These are phyloP conservation scores for Tyrannus savana DNA, from an alignment of 2,113 vertebrate genomes.

Conservation along the genomic window DNA sequence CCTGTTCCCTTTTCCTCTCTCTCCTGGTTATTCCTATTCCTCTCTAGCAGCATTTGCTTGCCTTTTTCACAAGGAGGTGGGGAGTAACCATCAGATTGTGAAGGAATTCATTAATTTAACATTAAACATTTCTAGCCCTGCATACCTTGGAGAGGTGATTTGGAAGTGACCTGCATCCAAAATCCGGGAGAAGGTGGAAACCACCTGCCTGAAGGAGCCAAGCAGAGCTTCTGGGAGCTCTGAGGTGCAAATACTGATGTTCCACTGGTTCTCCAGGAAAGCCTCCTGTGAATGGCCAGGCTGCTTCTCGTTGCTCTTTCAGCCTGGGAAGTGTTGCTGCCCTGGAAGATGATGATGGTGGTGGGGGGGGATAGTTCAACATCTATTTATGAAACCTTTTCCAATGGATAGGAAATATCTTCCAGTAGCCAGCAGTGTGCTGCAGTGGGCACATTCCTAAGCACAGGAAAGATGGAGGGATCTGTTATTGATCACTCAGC, in stretches of 20 bases:
- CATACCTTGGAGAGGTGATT: background rate
- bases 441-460: background rate
- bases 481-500: background rate
- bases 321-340: background rate
- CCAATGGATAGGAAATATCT: background rate
- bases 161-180: background rate
- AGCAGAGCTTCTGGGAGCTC: background rate
- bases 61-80: background rate
- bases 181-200: background rate
- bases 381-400: background rate
- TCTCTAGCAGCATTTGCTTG: background rate
- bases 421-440: background rate
- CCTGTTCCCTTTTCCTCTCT: background rate
- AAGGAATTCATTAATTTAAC: background rate
- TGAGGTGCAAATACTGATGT: background rate
- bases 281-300: background rate
- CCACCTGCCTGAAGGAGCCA: background rate
- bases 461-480: background rate
- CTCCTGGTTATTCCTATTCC: background rate
- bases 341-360: background rate
- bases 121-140: background rate
- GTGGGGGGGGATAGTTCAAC: background rate
- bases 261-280: background rate
- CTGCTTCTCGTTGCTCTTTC: background rate
- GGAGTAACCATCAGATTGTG: background rate